Conservation (phyloP, 2,888 invertebrate species). For the Amblyteles armatorius region DNA sequence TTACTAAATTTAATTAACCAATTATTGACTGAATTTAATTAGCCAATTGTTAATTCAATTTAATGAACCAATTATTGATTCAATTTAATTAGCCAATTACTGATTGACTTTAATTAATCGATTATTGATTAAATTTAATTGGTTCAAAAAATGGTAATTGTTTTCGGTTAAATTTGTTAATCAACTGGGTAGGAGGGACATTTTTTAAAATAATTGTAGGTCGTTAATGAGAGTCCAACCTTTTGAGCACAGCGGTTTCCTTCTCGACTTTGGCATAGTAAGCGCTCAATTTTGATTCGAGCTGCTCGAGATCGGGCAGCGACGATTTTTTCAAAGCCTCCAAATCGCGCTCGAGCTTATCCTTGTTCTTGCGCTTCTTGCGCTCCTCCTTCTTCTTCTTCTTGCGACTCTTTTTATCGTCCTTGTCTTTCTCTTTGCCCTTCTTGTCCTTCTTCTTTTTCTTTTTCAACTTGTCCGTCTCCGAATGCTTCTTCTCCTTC, state of each 20-base stretch:
- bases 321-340: slow-evolving; percentile 88
- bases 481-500: slow-evolving; percentile 88
- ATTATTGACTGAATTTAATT: too few species aligned
- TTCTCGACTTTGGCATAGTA: slow-evolving; percentile 93
- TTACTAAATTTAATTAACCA: too few species aligned
- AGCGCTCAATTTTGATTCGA: slow-evolving; percentile 91
- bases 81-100: too few species aligned
- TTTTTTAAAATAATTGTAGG: not conserved
- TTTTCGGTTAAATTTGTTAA: too few species aligned
- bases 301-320: slow-evolving; percentile 90
- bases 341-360: slow-evolving; percentile 87
- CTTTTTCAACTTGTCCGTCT: slow-evolving; percentile 88
- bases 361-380: slow-evolving; percentile 85
- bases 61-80: too few species aligned
- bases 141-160: too few species aligned
- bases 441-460: slow-evolving; percentile 92
- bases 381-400: slow-evolving; percentile 89
- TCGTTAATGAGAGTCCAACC: slow-evolving; percentile 82
- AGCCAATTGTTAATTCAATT: too few species aligned
- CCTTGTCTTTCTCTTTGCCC: slow-evolving; percentile 89
- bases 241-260: slow-evolving; percentile 86
- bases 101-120: too few species aligned
- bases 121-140: too few species aligned
- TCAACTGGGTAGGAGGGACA: slow-evolving; percentile 5
- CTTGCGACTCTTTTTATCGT: slow-evolving; percentile 85